Evolutionary conservation across 2,888 invertebrate species (phyloP).

Genomic region (Mactromeris polynyma): DNA sequence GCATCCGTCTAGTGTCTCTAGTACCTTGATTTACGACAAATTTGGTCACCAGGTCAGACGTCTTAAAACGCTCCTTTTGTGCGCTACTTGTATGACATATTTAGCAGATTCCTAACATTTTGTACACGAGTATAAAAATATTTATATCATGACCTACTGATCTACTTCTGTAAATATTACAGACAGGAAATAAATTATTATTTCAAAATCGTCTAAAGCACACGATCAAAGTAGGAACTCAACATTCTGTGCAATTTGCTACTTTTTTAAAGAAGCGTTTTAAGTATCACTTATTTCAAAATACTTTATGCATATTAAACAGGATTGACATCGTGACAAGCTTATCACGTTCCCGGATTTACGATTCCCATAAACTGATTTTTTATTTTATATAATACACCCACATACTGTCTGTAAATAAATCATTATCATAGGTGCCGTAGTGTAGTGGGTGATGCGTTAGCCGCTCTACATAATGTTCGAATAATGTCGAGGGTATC

Average conservation of each 20-base stretch:
- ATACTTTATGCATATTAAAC: background rate
- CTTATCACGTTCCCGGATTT: background rate
- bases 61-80: background rate
- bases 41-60: constrained; percentile 9
- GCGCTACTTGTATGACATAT: background rate
- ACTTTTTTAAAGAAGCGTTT: background rate
- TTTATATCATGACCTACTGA: background rate
- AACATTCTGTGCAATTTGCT: background rate
- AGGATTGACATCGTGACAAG: background rate
- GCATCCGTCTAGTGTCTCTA: background rate
- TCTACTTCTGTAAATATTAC: background rate
- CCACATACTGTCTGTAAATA: background rate
- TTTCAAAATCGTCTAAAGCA: no score
- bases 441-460: no score
- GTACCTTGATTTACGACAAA: background rate
- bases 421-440: no score
- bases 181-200: background rate
- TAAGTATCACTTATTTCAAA: background rate
- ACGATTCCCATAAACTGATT: background rate
- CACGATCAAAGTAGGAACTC: no score
- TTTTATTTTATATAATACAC: background rate
- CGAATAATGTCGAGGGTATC: no score
- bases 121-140: background rate
- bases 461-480: no score
- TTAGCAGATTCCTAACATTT: background rate